Base-by-base conservation (phyloP, 2,888 invertebrate species). In the Drymonia ruficornis region DNA sequence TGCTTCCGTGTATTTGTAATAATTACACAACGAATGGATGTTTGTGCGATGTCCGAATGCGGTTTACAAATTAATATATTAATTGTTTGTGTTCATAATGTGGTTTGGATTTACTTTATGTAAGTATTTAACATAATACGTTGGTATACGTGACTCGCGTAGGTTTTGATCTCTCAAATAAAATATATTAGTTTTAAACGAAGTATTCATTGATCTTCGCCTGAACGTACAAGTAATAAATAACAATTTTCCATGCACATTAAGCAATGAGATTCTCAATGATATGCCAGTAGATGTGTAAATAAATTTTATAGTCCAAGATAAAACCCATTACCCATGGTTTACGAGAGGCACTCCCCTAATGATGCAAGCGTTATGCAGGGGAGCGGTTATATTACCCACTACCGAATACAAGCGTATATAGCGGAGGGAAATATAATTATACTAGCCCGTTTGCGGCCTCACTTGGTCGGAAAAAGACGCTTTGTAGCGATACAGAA, bases 271-370 rank as follows among this genome's bases (percentile, higher is more conserved):
- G 74, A 74, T 47, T 77, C 74, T 63, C 77, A 72, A 82, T 83
- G 80, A 81, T 81, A 78, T 78, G 81, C 73, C 74, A 78, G 79
- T 79, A 78, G 82, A 86, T 76, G 84, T 82, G 87, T 89, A 87
- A 88, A 89, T 89, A 89, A 81, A 87, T 87, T 89, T 90, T 90
- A 90, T 87, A 86, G 87, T 78, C 80, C 70, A 74, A 88, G 90
- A 91, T 89, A 90, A 88, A 90, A 82, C 78, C 84, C 86, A 89
- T 90, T 89, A 83, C 80, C 74, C 75, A 75, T 84, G 84, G 77
- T 90, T 89, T 89, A 89, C 85, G 88, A 89, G 84, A 73, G 67
- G 76, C 84, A 86, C 85, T 86, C 89, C 89, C 87, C 87, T 91
- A 90, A 91, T 89, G 88, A 91, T 78, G 76, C 65, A 74, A 71